A percentile compares a stretch with the other conserved stretches of the same genome.
phyloP scores from a whole-genome alignment of 2,888 invertebrate species.

The Deilephila elpenor region DNA sequence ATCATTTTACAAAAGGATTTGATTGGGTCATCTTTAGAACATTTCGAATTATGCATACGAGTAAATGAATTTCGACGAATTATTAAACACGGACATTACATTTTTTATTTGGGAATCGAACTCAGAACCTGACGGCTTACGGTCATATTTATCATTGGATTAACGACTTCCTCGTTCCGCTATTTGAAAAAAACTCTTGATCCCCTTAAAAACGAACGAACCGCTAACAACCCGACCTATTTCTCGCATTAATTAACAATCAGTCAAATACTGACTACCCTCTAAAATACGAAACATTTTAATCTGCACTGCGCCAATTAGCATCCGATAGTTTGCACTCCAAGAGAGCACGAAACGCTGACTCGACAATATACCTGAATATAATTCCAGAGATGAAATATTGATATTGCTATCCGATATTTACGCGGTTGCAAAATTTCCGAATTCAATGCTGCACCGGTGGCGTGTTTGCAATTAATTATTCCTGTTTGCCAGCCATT shows the following conservation, averaged over 20 bases:
- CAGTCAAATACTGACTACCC: not conserved
- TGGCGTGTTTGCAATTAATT: not conserved
- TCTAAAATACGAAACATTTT: not conserved
- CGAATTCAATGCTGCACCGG: not conserved
- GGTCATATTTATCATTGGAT: too few species aligned
- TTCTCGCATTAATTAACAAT: not conserved
- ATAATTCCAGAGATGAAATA: not conserved
- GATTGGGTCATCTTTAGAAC: too few species aligned
- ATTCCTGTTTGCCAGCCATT: not conserved
- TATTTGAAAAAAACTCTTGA: too few species aligned
- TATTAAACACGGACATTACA: too few species aligned
- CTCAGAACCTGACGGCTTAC: too few species aligned
- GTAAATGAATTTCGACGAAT: too few species aligned
- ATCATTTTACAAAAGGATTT: too few species aligned
- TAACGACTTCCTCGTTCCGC: too few species aligned
- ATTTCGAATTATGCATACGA: too few species aligned
- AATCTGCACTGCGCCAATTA: slow-evolving; percentile 2
- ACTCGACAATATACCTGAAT: not conserved
- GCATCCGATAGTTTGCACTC: not conserved
- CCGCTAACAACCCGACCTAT: not conserved
- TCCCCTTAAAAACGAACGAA: too few species aligned
- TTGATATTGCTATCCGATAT: not conserved
- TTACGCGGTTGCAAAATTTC: slow-evolving; percentile 18
- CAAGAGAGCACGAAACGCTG: not conserved
- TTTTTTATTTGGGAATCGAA: too few species aligned